Evolutionary conservation across 2,113 vertebrate genomes (phyloP), one percentile per base, ranked within the genome.

Genomic region (Ageneiosus marmoratus): DNA sequence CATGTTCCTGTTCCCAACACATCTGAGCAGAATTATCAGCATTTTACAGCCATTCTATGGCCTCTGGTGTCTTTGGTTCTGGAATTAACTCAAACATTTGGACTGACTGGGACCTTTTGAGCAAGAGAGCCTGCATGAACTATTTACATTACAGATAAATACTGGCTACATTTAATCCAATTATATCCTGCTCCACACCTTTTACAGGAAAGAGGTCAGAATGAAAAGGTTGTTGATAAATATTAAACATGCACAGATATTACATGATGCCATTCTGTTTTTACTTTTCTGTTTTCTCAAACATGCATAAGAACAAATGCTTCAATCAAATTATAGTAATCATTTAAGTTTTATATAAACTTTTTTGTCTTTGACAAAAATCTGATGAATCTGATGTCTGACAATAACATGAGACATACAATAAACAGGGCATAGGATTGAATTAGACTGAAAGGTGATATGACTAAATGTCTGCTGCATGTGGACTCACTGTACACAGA

Each of bases 401-500:
- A 22, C 16, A 3, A n/a, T 37, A 67, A 37, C 9, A 69, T 41
- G 8, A 69, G 20, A 9, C 34, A 70, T 2, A 3, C 10, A 1
- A 13, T 67, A 67, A 63, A 63, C 5, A 27, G 29, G 13, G 27
- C 48, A 51, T 1, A 32, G 5, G 37, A 27, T 20, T 24, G 58
- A 58, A 62, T 37, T 16, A 44, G 37, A 62, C 44, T 11, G 51
- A 60, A 12, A 46, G 53, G 18, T 34, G 58, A 60, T 27, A 75
- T 11, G 10, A 6, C 32, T 10, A 32, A 58, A 44, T 27, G 48
- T 22, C 20, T 77, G 55, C 22, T 48, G 41, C 22, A 44, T 62
- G 4, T 20, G 32, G 12, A 91, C 96, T 96, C 92, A 97, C 96
- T 94, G 91, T 86, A 92, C 92, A 89, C 90, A 95, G 29, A 94